Conservation (phyloP, 1,140 invertebrate genomes). For the Eupristina koningsbergeri region DNA sequence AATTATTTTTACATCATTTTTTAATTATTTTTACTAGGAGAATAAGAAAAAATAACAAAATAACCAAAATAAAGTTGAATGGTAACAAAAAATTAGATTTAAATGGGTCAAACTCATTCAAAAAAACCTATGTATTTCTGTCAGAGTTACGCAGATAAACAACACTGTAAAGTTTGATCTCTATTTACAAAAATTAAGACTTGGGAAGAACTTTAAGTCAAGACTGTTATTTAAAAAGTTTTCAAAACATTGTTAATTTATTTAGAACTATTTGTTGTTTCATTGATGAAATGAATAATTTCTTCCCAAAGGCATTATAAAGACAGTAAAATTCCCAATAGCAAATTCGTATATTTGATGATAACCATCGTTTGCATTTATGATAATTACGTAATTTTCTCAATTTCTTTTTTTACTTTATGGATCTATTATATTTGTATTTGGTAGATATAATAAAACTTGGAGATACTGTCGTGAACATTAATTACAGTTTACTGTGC, state of each 20-base stretch:
- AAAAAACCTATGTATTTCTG: not conserved
- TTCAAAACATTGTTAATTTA: not conserved
- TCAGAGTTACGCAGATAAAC: not conserved
- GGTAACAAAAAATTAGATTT: not conserved
- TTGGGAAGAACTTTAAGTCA: not conserved
- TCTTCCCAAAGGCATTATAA: not conserved
- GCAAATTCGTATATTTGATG: too few species aligned
- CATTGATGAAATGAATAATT: not conserved
- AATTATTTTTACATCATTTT: not conserved
- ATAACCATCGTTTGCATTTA: not conserved
- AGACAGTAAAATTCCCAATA: too few species aligned
- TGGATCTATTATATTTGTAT: not conserved
- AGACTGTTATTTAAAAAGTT: not conserved
- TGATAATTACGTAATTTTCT: not conserved
- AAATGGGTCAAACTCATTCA: slow-evolving; percentile 7
- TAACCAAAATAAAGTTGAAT: not conserved
- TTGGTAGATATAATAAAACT: not conserved
- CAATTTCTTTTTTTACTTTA: not conserved
- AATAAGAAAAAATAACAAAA: not conserved
- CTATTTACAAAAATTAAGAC: slow-evolving; percentile 12
- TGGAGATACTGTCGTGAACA: not conserved
- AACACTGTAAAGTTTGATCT: slow-evolving; percentile 12
- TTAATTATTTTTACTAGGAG: not conserved
- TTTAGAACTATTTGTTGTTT: not conserved
- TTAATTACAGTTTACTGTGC: too few species aligned